These are phyloP conservation scores for Drosophila kurseongensis DNA, from an alignment of 1,140 invertebrate species.

Conservation along the genomic window DNA sequence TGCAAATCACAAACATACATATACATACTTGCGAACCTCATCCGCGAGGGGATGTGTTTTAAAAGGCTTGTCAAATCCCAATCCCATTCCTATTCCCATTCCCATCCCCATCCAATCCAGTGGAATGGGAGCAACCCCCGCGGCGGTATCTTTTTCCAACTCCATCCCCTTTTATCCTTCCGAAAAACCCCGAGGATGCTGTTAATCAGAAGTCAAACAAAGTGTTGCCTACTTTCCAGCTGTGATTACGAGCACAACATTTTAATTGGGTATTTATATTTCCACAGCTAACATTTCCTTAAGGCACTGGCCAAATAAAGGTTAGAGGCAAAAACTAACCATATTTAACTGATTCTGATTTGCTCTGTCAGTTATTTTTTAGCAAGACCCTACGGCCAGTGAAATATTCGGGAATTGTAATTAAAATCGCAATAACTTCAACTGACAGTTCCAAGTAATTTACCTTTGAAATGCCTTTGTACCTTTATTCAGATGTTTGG, in stretches of 20 bases:
- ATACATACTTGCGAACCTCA: not conserved
- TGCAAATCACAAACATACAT: conserved; percentile 55
- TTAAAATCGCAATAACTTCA: conserved; percentile 16
- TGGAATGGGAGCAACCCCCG: conserved; percentile 5
- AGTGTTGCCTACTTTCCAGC: conserved; percentile 65
- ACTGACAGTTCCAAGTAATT: conserved; percentile 19
- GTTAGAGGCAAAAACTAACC: conserved; percentile 4
- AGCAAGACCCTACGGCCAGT: not conserved
- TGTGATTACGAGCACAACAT: conserved; percentile 60
- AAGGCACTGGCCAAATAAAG: conserved; percentile 5
- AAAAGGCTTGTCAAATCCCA: conserved; percentile 63
- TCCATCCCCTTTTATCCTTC: not conserved
- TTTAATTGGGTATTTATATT: conserved; percentile 46
- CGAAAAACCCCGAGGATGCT: conserved; percentile 31
- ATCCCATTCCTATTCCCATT: not conserved
- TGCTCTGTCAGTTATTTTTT: not conserved
- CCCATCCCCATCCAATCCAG: not conserved
- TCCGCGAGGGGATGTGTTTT: conserved; percentile 26
- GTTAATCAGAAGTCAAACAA: conserved; percentile 77
- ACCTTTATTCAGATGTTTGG: not conserved
- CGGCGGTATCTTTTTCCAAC: conserved; percentile 10
- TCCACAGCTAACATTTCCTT: conserved; percentile 26
- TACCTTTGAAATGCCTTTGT: not conserved
- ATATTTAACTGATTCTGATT: not conserved
- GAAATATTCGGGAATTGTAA: conserved; percentile 6